Base-by-base conservation (phyloP, 92 coral and sea anemone species). In the Palythoa caribaeorum region DNA sequence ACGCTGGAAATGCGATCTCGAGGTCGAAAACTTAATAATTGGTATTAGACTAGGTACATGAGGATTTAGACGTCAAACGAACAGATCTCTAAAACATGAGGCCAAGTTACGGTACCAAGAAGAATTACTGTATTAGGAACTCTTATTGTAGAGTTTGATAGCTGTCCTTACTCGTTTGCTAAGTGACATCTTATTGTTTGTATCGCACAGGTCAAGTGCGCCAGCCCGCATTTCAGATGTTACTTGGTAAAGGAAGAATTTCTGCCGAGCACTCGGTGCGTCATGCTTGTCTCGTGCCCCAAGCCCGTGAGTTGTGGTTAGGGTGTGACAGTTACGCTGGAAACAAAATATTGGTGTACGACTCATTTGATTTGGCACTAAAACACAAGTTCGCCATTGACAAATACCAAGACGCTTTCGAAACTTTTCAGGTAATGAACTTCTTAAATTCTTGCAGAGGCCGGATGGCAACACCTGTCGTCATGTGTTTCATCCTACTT, bases 191-290 rank as follows among this genome's bases (percentile, higher is more conserved):
- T 69, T 28, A 36, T 9, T 69, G 9, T 48, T 50, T 35, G n/a
- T 20, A 50, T 76, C 57, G 20, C 60, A 53, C 66, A 80, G 85
- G 73, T 35, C 99, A 97, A 73, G 92, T 97, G 19, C 86, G 96
- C 16, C 92, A 94, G 65, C 95, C 98, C 54, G 93, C 97, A 8
- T 97, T 97, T 57, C 99, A 97, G 90, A 89, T 93, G 59, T 87
- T 97, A 44, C 93, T 97, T 8, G 98, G 98, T 10, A 89, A 95
- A 72, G 92, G 84, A 60, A 88, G 88, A 9, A 78, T 97, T 11
- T 83, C 95, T 28, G 52, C 90, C 35, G 94, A 92, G 85, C 85
- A 80, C 60, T 97, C 99, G 38, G 99, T 95, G 44, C 96, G 99
- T 38, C 94, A 92, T 72, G 97, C 92, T 6, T 95, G 98, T 73